Evolutionary conservation across 1,140 invertebrate species (phyloP).

Genomic region (Lasioglossum albipes): DNA sequence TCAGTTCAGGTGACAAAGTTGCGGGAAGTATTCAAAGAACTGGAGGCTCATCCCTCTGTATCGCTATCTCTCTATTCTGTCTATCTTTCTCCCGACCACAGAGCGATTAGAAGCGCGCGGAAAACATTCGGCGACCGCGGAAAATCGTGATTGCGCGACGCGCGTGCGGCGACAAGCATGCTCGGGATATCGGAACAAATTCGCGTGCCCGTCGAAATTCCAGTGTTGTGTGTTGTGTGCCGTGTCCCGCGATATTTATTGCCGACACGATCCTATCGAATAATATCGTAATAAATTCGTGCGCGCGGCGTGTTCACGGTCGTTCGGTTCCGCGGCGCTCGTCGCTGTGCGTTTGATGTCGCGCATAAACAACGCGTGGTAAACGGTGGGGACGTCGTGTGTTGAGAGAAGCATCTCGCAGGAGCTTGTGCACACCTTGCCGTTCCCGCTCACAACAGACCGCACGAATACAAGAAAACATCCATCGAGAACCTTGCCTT

Average conservation of each 20-base stretch:
- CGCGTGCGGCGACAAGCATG: background rate
- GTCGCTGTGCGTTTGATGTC: background rate
- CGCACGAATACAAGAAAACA: too few species aligned
- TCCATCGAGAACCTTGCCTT: too few species aligned
- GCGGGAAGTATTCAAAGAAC: background rate
- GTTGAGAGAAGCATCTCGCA: background rate
- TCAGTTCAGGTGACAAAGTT: background rate
- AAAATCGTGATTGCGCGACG: background rate
- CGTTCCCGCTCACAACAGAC: too few species aligned
- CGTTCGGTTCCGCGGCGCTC: background rate
- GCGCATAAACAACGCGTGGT: background rate
- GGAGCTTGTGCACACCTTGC: too few species aligned
- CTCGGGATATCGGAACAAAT: background rate
- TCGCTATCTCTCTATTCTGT: too few species aligned
- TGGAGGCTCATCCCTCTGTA: background rate
- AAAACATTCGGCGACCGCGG: background rate
- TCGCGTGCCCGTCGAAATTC: background rate
- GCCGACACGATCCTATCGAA: background rate
- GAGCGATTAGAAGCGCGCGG: background rate
- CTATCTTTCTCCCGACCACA: background rate
- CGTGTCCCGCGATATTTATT: conserved; percentile 14
- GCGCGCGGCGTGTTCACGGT: conserved; percentile 14
- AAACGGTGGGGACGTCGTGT: background rate
- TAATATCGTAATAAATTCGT: conserved; percentile 28
- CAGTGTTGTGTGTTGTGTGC: background rate